Percentiles rank a stretch among this genome's conserved stretches.
Conservation (phyloP, 2,113 vertebrate genomes). For the Larimichthys crocea region DNA sequence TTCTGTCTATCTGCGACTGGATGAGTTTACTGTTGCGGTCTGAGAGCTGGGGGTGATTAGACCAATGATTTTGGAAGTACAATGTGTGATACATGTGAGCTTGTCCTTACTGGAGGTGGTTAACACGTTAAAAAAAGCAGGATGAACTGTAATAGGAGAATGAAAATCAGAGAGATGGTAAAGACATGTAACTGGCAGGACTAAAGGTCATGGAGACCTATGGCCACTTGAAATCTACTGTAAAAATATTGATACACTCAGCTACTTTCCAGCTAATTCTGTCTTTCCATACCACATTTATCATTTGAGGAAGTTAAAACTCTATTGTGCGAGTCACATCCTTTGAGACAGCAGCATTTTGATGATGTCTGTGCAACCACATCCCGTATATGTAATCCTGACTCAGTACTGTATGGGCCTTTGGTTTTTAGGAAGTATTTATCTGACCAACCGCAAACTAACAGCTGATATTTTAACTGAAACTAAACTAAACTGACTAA, state of each 20-base stretch:
- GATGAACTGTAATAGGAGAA: too few species aligned
- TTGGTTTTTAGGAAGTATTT: not conserved
- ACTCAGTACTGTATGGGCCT: slow-evolving; percentile 7
- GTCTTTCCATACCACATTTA: not conserved
- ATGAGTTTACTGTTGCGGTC: too few species aligned
- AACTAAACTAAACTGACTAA: not conserved
- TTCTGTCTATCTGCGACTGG: not conserved
- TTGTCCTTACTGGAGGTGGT: too few species aligned
- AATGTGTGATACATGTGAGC: too few species aligned
- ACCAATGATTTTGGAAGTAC: too few species aligned
- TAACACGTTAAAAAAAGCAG: too few species aligned
- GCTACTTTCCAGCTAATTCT: not conserved
- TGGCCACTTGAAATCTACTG: not conserved
- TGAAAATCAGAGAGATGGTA: too few species aligned
- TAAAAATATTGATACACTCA: not conserved
- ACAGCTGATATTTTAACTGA: not conserved
- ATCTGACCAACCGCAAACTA: not conserved
- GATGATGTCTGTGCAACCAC: slow-evolving; percentile 5
- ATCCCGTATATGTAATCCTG: slow-evolving; percentile 27
- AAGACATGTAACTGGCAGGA: not conserved
- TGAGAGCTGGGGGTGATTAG: too few species aligned
- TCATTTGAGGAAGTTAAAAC: not conserved
- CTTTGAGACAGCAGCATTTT: not conserved
- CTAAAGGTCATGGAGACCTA: not conserved
- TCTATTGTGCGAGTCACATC: slow-evolving; percentile 4